Evolutionary conservation across 2,113 vertebrate species (phyloP), one percentile per base, ranked within the genome.

Genomic region (Alectura lathami): DNA sequence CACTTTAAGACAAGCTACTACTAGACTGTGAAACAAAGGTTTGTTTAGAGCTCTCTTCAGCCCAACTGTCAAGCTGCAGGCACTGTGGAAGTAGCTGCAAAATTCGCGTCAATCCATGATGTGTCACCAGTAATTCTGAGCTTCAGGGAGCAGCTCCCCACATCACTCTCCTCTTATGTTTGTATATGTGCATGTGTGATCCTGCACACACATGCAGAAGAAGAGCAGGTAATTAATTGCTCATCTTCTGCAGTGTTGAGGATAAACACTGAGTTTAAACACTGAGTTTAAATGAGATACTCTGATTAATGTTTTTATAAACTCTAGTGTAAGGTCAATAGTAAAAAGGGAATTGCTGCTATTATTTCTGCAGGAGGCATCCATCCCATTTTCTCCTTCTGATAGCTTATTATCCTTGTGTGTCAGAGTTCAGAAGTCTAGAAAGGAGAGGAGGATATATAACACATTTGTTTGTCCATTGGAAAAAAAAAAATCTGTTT

Each of bases 41-140:
- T 88, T 89, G 17, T 80, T 94, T 70, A 83, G 89, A 83, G 26
- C 47, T 94, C 54, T 74, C 34, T 88, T 91, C 47, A 86, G 43
- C 22, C 15, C 50, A 85, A 3, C 42, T 78, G 21, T 67, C 60
- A 91, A 79, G 50, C 34, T 86, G 32, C 67, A 83, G 68, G 51
- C 76, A 62, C 36, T 59, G 60, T 89, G 76, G 72, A 96, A 80
- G 70, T 53, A 67, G 38, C 11, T 91, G 83, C 26, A 91, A 60
- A 83, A 73, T 83, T 94, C 83, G 47, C 24, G 83, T 91, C 51
- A 67, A 40, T 81, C 72, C 43, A 5, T 74, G 47, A 60, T 4
- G 3, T 20, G 50, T 82, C 59, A 85, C 50, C 30, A 48, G 14
- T 68, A 75, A 80, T 86, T 85, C 59, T 90, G 26, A 51, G 32